phyloP scores from a whole-genome alignment of 2,888 invertebrate species.

The Pterobdella sp. region DNA sequence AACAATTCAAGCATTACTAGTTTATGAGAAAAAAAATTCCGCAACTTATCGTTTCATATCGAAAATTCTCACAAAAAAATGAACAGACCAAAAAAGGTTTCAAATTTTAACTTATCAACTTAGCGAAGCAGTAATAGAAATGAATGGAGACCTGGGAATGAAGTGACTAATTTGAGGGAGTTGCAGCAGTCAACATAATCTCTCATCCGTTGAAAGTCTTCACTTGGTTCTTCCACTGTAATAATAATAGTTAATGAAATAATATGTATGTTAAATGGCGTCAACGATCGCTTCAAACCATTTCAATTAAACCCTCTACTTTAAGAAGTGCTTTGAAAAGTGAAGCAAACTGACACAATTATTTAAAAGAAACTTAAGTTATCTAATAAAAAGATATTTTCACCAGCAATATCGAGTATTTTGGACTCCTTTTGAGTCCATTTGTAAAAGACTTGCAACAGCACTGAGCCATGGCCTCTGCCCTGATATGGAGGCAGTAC shows the following conservation, averaged over 20 bases:
- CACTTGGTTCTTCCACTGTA: constrained; percentile 74
- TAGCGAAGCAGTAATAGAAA: neutral
- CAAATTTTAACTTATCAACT: too few relatives aligned
- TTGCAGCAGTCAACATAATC: constrained; percentile 71
- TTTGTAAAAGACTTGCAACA: constrained; percentile 62
- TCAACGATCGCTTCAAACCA: too few relatives aligned
- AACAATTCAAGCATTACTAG: neutral
- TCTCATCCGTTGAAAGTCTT: constrained; percentile 76
- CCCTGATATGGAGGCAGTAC: constrained; percentile 84
- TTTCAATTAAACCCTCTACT: too few relatives aligned
- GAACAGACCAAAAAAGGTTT: too few relatives aligned
- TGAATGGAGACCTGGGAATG: neutral
- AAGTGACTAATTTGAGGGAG: constrained; percentile 6
- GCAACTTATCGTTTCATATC: too few relatives aligned
- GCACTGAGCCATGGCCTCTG: constrained; percentile 71
- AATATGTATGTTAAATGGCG: too few relatives aligned
- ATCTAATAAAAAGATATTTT: constrained; percentile 27
- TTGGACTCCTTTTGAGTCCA: constrained; percentile 55
- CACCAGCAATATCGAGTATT: constrained; percentile 67
- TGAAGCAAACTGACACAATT: too few relatives aligned
- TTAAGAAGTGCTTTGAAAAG: too few relatives aligned
- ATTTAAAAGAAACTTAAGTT: too few relatives aligned
- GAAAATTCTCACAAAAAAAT: too few relatives aligned
- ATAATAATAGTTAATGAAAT: too few relatives aligned
- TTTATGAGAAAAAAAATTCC: too few relatives aligned